Percentiles rank a stretch among this genome's conserved stretches.
Evolutionary conservation across 2,797 vertebrate genomes (phyloP).

Genomic region (Pseudocheirus occidentalis): DNA sequence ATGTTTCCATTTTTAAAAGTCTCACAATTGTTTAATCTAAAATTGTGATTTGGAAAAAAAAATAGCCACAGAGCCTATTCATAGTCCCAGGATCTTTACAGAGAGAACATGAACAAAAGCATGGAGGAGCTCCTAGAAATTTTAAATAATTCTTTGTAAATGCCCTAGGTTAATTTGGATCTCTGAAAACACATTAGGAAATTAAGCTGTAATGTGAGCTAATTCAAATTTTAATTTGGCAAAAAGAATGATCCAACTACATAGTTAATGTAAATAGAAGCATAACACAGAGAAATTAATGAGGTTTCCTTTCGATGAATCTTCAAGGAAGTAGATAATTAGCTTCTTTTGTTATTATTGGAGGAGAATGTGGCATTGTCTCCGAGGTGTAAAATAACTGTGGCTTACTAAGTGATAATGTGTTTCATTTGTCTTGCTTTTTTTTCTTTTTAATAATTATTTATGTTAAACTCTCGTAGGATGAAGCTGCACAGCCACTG

Average conservation of each 20-base stretch:
- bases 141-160: constrained; percentile 89
- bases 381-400: constrained; percentile 88
- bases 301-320: constrained; percentile 86
- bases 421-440: constrained; percentile 84
- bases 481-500: constrained; percentile 95
- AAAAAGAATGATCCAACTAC: constrained; percentile 93
- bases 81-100: constrained; percentile 84
- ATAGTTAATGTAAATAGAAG: constrained; percentile 94
- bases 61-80: constrained; percentile 83
- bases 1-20: constrained; percentile 80
- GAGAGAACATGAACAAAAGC: constrained; percentile 79
- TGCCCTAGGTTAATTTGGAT: constrained; percentile 89
- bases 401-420: constrained; percentile 85
- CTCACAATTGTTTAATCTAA: constrained; percentile 83
- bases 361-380: constrained; percentile 87
- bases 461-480: constrained; percentile 87
- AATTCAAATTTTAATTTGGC: constrained; percentile 98
- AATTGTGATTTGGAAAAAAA: constrained; percentile 81
- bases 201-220: constrained; percentile 95
- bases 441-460: constrained; percentile 82
- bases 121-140: constrained; percentile 82
- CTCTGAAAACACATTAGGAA: constrained; percentile 90
- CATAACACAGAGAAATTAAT: constrained; percentile 90
- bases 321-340: constrained; percentile 92
- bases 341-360: constrained; percentile 90